These are phyloP conservation scores for Sussaba pulchella DNA, from an alignment of 2,888 invertebrate species.

Conservation along the genomic window DNA sequence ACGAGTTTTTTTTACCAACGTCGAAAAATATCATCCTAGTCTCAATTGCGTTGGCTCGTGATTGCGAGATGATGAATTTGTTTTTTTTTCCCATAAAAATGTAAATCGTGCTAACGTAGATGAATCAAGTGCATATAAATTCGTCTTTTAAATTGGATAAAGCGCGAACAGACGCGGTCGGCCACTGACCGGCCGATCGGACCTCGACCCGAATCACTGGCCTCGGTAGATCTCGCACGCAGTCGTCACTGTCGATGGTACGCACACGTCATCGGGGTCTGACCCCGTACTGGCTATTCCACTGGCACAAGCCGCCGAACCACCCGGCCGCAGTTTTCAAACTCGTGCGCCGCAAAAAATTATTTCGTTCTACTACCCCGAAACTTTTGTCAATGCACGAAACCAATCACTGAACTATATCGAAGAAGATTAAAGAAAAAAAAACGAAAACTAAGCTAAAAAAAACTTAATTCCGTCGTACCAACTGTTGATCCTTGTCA, in stretches of 20 bases:
- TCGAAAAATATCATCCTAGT: neutral
- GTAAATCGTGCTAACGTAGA: no score
- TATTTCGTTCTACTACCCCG: slow-evolving; percentile 3
- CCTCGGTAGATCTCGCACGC: neutral
- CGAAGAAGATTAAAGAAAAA: neutral
- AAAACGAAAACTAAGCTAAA: neutral
- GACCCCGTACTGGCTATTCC: slow-evolving; percentile 42
- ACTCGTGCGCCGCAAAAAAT: neutral
- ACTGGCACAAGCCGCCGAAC: slow-evolving; percentile 16
- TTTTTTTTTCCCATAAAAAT: no score
- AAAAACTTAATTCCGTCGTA: neutral
- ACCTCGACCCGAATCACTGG: slow-evolving; percentile 23
- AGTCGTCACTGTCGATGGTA: slow-evolving; percentile 18
- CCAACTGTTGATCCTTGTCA: slow-evolving; percentile 24
- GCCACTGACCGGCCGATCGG: neutral
- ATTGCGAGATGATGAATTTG: no score
- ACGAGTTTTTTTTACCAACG: slow-evolving; percentile 8
- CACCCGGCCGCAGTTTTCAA: slow-evolving; percentile 2
- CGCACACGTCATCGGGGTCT: slow-evolving; percentile 46
- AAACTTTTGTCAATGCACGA: slow-evolving; percentile 5
- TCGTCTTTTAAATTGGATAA: neutral
- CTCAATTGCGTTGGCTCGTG: no score
- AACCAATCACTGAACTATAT: neutral
- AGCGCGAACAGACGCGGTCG: neutral
- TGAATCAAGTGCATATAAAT: no score